Evolutionary conservation across 2,113 vertebrate genomes (phyloP).

Genomic region (Calyptommatus sinebrachiatus): DNA sequence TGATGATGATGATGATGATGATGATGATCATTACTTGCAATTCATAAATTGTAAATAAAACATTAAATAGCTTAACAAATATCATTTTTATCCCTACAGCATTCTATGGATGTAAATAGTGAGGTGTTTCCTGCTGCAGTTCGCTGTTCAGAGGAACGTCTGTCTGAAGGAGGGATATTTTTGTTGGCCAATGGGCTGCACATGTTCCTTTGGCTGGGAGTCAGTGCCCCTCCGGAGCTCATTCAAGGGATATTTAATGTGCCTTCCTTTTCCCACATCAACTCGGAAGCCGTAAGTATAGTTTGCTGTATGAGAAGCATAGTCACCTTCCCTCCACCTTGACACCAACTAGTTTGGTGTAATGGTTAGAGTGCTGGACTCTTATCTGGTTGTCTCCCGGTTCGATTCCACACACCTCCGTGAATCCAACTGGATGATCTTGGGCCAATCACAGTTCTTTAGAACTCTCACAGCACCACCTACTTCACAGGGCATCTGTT

Average conservation of each 20-base stretch:
- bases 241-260: constrained; percentile 88
- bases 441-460: no score
- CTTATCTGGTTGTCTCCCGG: no score
- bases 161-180: constrained; percentile 84
- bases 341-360: no score
- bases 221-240: constrained; percentile 79
- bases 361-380: no score
- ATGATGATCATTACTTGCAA: no score
- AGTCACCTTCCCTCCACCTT: no score
- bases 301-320: no score
- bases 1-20: no score
- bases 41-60: background rate
- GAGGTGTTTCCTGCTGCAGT: constrained; percentile 69
- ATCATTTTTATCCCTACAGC: constrained; percentile 63
- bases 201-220: constrained; percentile 90
- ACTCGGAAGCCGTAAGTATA: constrained; percentile 75
- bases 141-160: constrained; percentile 88
- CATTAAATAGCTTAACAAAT: background rate
- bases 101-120: constrained; percentile 77
- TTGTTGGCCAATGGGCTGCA: constrained; percentile 84
- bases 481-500: no score
- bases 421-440: no score
- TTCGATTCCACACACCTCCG: no score
- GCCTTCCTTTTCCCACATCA: constrained; percentile 86
- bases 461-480: no score